A percentile compares a stretch with the other conserved stretches of the same genome.
Evolutionary conservation across 2,888 invertebrate species (phyloP).

Genomic region (Allacma fusca): DNA sequence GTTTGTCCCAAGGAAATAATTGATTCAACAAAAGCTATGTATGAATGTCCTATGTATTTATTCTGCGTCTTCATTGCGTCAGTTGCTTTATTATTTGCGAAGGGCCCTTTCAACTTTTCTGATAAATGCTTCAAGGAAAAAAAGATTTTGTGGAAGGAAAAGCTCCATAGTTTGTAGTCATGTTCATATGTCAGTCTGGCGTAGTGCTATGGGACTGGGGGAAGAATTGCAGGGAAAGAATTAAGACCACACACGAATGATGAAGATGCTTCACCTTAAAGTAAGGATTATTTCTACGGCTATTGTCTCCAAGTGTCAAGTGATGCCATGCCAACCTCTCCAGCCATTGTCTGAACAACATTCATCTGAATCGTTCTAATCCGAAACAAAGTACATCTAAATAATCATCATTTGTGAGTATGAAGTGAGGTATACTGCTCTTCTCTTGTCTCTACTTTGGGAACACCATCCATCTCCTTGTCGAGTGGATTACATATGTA

Average conservation of each 20-base stretch:
- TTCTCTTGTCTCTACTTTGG: too few relatives aligned
- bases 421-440: too few relatives aligned
- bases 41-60: too few relatives aligned
- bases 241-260: conserved; percentile 41
- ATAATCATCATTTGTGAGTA: conserved; percentile 34
- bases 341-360: not conserved
- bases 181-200: conserved; percentile 16
- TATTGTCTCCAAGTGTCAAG: conserved; percentile 38
- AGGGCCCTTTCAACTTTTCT: too few relatives aligned
- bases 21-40: too few relatives aligned
- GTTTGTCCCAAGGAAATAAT: too few relatives aligned
- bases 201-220: not conserved
- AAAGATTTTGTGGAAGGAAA: too few relatives aligned
- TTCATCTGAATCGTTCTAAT: conserved; percentile 20
- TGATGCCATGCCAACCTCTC: conserved; percentile 13
- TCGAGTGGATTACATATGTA: too few relatives aligned
- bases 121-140: too few relatives aligned
- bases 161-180: not conserved
- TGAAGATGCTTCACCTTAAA: conserved; percentile 1
- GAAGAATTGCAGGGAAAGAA: conserved; percentile 21
- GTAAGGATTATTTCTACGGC: conserved; percentile 32
- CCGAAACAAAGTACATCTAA: conserved; percentile 36
- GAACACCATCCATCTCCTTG: too few relatives aligned
- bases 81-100: too few relatives aligned
- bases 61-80: too few relatives aligned